Evolutionary conservation across 2,113 vertebrate genomes (phyloP).

Genomic region (Prunella himalayana): DNA sequence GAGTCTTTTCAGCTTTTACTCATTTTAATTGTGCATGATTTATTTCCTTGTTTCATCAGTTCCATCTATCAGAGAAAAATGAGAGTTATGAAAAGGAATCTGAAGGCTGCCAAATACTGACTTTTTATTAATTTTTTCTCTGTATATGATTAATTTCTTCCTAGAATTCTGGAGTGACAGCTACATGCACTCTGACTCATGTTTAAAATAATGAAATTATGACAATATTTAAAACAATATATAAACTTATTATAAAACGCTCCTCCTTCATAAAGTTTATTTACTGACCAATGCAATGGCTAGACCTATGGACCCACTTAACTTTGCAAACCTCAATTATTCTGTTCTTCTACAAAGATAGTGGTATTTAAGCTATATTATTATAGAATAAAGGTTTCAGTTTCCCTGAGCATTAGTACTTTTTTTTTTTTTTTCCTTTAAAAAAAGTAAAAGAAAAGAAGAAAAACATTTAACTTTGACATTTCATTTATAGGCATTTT

Average conservation of each 20-base stretch:
- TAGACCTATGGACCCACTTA: conserved; percentile 54
- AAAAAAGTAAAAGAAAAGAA: not conserved
- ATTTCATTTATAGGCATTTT: conserved; percentile 79
- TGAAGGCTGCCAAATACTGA: conserved; percentile 7
- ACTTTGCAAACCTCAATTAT: conserved; percentile 64
- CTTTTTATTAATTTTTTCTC: not conserved
- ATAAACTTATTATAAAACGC: conserved; percentile 36
- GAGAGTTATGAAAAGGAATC: conserved; percentile 13
- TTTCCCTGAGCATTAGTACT: conserved; percentile 52
- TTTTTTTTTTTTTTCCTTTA: not conserved
- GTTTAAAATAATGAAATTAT: conserved; percentile 66
- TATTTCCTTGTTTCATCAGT: conserved; percentile 11
- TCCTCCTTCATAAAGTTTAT: conserved; percentile 58
- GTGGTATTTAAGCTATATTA: conserved; percentile 64
- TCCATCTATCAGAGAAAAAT: conserved; percentile 43
- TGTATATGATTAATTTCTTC: conserved; percentile 56
- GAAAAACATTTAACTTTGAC: conserved; percentile 76
- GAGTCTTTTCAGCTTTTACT: not conserved
- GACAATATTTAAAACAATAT: conserved; percentile 62
- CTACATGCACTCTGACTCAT: conserved; percentile 45
- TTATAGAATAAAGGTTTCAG: conserved; percentile 69
- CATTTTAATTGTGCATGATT: conserved; percentile 42
- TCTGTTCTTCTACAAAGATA: conserved; percentile 56
- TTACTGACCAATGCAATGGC: not conserved
- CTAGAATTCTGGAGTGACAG: conserved; percentile 9